Base-by-base conservation (phyloP, 2,113 vertebrate genomes). In the Hemiscyllium ocellatum region DNA sequence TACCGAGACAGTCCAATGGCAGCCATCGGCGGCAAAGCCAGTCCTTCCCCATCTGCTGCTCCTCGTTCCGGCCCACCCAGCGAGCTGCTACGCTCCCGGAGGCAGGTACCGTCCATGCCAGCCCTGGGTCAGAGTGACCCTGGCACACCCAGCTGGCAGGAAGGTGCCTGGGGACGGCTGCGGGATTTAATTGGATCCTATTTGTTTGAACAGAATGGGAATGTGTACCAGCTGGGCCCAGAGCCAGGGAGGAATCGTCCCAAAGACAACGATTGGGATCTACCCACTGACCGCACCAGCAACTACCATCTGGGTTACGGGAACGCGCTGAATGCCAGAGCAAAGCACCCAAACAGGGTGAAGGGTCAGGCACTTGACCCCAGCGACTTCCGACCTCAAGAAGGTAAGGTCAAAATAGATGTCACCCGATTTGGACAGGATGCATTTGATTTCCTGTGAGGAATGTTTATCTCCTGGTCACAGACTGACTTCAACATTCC, bases 1-100 rank as follows among this genome's bases (percentile, higher is more conserved):
- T 98, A 98, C 96, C 98, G 98, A 22, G 98, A 99, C 0, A 97
- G 98, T 2, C 96, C 96, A 96, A 96, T 97, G 96, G 97, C 97
- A 52, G 98, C 97, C 76, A 98, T 97, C 20, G 78, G 15, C n/a
- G 1, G n/a, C 4, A 83, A 80, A n/a, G 17, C 76, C 76, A 13
- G 0, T 15, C 76, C 76, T 17, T 2, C 17, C 76, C 33, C 76
- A 37, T 33, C 76, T n/a, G 76, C 8, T 26, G 13, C 76, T 24
- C 66, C 83, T 95, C 61, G 96, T 96, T 0, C 56, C 96, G 78
- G 95, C 97, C 94, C 0, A 65, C 76, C 69, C 97, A 42, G 78
- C 13, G 78, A 83, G n/a, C 15, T 15, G 13, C 15, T 1, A 15
- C n/a, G n/a, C 0, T 19, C 4, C 19, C 15, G 15, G n/a, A 83